Base-by-base conservation (phyloP, 2,888 invertebrate genomes). In the Muscina levida region DNA sequence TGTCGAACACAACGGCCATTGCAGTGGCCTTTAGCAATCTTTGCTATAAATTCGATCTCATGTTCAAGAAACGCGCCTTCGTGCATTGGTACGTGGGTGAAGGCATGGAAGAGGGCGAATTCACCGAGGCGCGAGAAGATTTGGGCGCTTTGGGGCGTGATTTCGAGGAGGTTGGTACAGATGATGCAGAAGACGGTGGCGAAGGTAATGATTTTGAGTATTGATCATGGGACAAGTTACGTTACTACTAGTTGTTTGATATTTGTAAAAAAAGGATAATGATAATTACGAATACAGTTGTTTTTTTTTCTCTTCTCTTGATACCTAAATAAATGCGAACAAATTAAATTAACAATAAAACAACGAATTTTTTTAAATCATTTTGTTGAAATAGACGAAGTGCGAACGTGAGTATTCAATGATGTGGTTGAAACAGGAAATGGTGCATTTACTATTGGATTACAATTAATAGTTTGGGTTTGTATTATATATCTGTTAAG, bases 21-120 rank as follows among this genome's bases (percentile, higher is more conserved):
- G 94, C 95, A 13, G 95, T 96, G 87, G 97, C 97, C 66, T 97
- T 97, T 95, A 94, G 95, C 83, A 95, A 96, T 87, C 93, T 98
- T 76, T 95, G 97, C 91, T 95, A 95, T 91, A 98, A 98, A 91
- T 97, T 98, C 90, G 98, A 98, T 91, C 93, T 98, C 95, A 89
- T 89, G 89, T 89, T 87, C 83, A 86, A 82, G 65, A 89, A 90
- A 51, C 87, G 89, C 13, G 98, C 98, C 66, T 98, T 98, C 88
- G 97, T 98, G 82, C 98, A 98, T 90, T 98, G 98, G 98, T 97
- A 92, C 88, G 93, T 90, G 5, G 88, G 88, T 24, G 91, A 91
- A 83, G 91, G 91, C 70, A 90, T 91, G 90, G 91, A 91, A 83
- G 88, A 90, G 77, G 88, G 88, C 39, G 90, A 91, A 77, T 91